Base-by-base conservation (phyloP, 2,888 invertebrate species). In the Pteria penguin region DNA sequence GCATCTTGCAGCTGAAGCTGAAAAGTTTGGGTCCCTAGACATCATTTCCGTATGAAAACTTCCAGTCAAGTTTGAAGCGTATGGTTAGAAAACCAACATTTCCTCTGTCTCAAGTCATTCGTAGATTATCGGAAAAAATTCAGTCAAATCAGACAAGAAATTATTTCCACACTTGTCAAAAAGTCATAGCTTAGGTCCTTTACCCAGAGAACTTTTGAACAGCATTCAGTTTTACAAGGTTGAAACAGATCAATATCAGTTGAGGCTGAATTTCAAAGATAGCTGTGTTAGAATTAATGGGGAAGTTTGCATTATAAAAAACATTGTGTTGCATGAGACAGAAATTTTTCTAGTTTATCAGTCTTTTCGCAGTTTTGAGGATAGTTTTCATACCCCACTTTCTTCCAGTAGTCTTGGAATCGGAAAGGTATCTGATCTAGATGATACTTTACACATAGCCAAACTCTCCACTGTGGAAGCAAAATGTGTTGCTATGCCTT, bases 21-120 rank as follows among this genome's bases (percentile, higher is more conserved):
- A 67, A 70, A 86, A 74, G 45, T 90, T 86, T 82, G 91, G 91
- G 1, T 52, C 66, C 27, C 81, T 91, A 29, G 86, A 88, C 85
- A 81, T 83, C 89, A 11, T 92, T 92, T 81, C 84, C 87, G 4
- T 92, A 89, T 86, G 90, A 92, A 82, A 90, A 85, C 72, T 84
- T 82, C 60, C 78, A 91, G 71, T 86, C 85, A 68, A 71, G 65
- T 57, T 26, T 89, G n/a, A 81, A 79, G 73, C 58, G 63, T 29
- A 63, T 79, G 52, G 76, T 80, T 1, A 36, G 79, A n/a, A 78
- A 81, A 67, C 84, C 84, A 45, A 73, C 66, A 27, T 76, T 71
- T 29, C 74, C 80, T 31, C 32, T 81, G 24, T 76, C 76, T 26
- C 79, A 81, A 36, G 75, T 82, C 14, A 77, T 80, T 52, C 57